Evolutionary conservation across 2,113 vertebrate genomes (phyloP).

Genomic region (Okapia johnstoni): DNA sequence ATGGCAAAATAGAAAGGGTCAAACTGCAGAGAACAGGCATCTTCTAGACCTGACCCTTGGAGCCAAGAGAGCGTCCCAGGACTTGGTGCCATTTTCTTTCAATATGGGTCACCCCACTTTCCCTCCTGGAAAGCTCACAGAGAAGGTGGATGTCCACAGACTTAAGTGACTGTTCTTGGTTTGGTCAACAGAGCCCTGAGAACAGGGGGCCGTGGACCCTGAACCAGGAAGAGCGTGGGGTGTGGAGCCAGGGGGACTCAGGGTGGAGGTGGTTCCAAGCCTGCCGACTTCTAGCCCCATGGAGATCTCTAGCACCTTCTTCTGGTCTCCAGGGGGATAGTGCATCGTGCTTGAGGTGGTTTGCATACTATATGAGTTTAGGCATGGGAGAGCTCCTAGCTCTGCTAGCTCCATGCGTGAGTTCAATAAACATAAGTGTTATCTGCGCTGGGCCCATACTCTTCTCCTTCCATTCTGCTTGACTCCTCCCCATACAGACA

Average conservation of each 20-base stretch:
- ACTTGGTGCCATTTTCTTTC: not conserved
- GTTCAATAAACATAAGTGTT: not conserved
- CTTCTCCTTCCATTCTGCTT: not conserved
- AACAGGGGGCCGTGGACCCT: not conserved
- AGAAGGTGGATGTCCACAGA: not conserved
- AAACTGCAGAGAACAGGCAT: not conserved
- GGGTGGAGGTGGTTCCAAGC: not conserved
- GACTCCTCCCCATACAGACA: not conserved
- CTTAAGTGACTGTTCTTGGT: not conserved
- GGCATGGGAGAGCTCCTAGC: not conserved
- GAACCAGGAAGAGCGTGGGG: not conserved
- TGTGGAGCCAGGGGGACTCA: too few species aligned
- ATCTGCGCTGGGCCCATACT: not conserved
- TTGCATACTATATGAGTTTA: not conserved
- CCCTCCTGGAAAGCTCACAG: not conserved
- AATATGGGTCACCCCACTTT: not conserved
- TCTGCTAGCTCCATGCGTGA: not conserved
- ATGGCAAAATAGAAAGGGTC: not conserved
- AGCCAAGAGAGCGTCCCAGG: not conserved
- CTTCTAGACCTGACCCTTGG: not conserved
- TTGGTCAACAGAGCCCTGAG: not conserved
- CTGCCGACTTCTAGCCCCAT: not conserved
- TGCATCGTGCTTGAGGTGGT: rapidly evolving
- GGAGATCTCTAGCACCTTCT: not conserved
- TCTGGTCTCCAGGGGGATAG: not conserved